Percentiles rank a stretch among this genome's conserved stretches.
Evolutionary conservation across 2,113 vertebrate genomes (phyloP).

Genomic region (Brevimyrus niger): DNA sequence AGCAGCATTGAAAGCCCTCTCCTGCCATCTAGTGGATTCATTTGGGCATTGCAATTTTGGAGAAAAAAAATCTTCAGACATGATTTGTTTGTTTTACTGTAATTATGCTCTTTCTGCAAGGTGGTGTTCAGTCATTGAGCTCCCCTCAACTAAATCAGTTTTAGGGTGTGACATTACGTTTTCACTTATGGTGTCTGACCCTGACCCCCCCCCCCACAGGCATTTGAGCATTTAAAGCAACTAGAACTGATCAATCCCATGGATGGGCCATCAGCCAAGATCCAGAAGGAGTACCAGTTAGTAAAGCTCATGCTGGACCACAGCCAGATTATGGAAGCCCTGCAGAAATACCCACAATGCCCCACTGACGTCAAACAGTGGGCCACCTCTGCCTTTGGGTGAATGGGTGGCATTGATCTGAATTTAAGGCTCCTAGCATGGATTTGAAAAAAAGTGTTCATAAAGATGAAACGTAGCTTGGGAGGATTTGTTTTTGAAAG

Average conservation of each 20-base stretch:
- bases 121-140: neutral
- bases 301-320: conserved; percentile 82
- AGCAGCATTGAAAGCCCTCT: neutral
- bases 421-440: neutral
- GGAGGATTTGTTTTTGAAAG: neutral
- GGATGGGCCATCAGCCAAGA: conserved; percentile 60
- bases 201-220: conserved; percentile 53
- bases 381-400: conserved; percentile 74
- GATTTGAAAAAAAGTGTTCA: neutral
- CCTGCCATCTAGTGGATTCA: conserved; percentile 10
- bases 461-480: neutral
- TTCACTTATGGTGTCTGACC: neutral
- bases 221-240: conserved; percentile 87
- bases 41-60: neutral
- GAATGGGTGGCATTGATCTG: neutral
- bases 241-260: conserved; percentile 79
- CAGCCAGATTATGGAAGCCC: conserved; percentile 81
- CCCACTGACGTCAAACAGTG: conserved; percentile 87
- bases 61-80: neutral
- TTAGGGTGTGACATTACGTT: neutral
- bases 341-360: conserved; percentile 91
- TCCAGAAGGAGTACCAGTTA: conserved; percentile 78
- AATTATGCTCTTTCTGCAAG: neutral
- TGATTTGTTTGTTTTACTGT: neutral
- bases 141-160: neutral